Evolutionary conservation across 1,140 invertebrate genomes (phyloP), one percentile per base, ranked within the genome.

Genomic region (Sesamia nonagrioides): DNA sequence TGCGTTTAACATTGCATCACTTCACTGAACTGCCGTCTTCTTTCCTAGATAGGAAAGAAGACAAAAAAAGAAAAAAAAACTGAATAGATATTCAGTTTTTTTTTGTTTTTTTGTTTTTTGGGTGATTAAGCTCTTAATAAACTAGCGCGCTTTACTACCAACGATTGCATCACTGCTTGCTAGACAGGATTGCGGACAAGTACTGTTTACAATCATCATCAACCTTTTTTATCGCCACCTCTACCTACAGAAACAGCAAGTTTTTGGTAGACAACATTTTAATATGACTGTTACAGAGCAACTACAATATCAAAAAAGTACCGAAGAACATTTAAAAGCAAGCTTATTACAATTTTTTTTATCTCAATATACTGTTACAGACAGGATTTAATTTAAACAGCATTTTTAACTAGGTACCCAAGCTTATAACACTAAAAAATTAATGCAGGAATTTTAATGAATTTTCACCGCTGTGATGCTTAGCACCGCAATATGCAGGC

Each of bases 361-460:
- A 17, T 5, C 21, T 27, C 58, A 60, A 9, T 37, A 42, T 45
- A 66, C 37, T 18, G 35, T 45, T 66, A 13, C 61, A 42, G 11
- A 18, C n/a, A 17, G 45, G 40, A 21, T 45, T 21, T 61, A 45
- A 66, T 17, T 40, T 66, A 66, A 66, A 66, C 40, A 66, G 18
- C 40, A 45, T 42, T 45, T 69, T 66, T 69, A n/a, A n/a, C 52
- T 50, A 50, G 42, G 5, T 63, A 69, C 45, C 15, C 18, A 15
- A 35, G 35, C 17, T 33, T 21, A 33, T 45, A 45, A 50, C 66
- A 69, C 66, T 69, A 6, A 50, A 69, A 63, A 69, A 69, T 69
- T 69, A 52, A 69, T 69, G 45, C 45, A 15, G 6, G 45, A n/a
- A 69, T 69, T 69, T 69, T 69, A 69, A 69, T 69, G 45, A 69